Evolutionary conservation across 2,888 invertebrate genomes (phyloP).

Genomic region (Dorcus parallelipipedus): DNA sequence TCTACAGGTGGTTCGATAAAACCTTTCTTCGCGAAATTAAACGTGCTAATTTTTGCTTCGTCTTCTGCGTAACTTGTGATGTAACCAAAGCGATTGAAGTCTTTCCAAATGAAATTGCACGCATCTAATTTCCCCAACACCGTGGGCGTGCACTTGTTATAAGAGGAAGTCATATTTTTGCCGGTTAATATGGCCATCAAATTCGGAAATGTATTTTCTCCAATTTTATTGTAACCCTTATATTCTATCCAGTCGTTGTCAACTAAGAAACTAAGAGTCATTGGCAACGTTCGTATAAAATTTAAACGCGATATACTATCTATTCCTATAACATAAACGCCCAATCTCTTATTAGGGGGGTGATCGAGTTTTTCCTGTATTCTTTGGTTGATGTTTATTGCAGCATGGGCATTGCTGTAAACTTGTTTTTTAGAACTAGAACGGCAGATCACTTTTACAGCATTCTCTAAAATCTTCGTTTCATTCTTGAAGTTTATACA

Average conservation of each 20-base stretch:
- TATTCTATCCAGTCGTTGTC: constrained; percentile 48
- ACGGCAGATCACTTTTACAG: constrained; percentile 53
- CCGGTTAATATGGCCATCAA: constrained; percentile 79
- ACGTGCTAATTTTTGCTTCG: constrained; percentile 67
- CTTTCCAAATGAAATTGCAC: constrained; percentile 75
- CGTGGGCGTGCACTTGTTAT: constrained; percentile 53
- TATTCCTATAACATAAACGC: constrained; percentile 75
- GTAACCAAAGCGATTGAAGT: constrained; percentile 67
- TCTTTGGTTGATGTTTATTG: constrained; percentile 50
- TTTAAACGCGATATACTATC: constrained; percentile 82
- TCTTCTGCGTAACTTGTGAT: constrained; percentile 81
- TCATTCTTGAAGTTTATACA: constrained; percentile 51
- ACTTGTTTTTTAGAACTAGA: constrained; percentile 32
- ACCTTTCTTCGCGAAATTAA: constrained; percentile 70
- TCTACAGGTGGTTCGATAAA: constrained; percentile 75
- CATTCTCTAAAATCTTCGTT: constrained; percentile 47
- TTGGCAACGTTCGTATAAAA: constrained; percentile 70
- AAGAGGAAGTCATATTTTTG: constrained; percentile 47
- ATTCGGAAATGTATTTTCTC: constrained; percentile 88
- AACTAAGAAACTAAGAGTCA: constrained; percentile 64
- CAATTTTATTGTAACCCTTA: constrained; percentile 59
- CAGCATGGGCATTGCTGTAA: constrained; percentile 57
- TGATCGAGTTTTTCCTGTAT: constrained; percentile 48
- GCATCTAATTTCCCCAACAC: constrained; percentile 60
- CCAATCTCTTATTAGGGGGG: constrained; percentile 39